Conservation (phyloP, 2,888 invertebrate genomes). For the Idaea dimidiata region DNA sequence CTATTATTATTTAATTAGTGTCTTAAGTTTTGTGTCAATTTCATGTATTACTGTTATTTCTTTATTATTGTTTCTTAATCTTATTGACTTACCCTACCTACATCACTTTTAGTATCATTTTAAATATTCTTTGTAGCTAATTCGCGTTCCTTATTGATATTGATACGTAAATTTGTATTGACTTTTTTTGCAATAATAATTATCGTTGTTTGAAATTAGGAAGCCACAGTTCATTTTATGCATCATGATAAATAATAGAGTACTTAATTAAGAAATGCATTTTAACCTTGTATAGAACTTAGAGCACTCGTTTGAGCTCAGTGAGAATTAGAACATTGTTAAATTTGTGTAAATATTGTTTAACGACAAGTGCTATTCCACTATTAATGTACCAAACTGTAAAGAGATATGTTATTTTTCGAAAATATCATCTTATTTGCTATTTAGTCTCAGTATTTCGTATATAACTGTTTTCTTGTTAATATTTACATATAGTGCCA, state of each 20-base stretch:
- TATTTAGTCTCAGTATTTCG: constrained; percentile 52
- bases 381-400: constrained; percentile 45
- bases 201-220: too few species aligned
- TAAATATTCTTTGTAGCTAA: constrained; percentile 15
- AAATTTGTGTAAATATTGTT: constrained; percentile 73
- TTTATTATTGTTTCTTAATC: constrained; percentile 15
- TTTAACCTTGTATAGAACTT: constrained; percentile 9
- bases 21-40: constrained; percentile 58
- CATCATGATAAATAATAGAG: not conserved
- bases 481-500: constrained; percentile 62
- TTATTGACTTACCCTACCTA: not conserved
- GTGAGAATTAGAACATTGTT: constrained; percentile 58
- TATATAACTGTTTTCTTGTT: constrained; percentile 45
- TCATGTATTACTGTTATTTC: constrained; percentile 28
- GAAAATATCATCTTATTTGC: constrained; percentile 50
- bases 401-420: constrained; percentile 60
- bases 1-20: constrained; percentile 35
- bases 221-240: not conserved
- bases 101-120: constrained; percentile 20
- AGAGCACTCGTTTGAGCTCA: constrained; percentile 34
- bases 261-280: not conserved
- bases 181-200: not conserved
- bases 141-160: not conserved
- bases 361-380: constrained; percentile 62
- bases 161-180: not conserved